Base-by-base conservation (phyloP, 2,797 vertebrate genomes). In the Enteromius trimaculatus region DNA sequence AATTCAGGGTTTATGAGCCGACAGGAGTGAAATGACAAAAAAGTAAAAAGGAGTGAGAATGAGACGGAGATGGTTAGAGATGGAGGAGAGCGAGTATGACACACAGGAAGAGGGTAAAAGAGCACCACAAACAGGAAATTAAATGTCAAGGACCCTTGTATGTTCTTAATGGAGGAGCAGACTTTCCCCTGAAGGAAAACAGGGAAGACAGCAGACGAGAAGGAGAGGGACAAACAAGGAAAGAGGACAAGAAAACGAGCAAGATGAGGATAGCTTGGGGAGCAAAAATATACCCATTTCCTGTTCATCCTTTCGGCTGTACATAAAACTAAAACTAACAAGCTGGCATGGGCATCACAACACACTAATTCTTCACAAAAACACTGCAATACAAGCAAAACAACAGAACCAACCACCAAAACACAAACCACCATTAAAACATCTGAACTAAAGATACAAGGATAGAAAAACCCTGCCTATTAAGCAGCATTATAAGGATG, bases 81-180 rank as follows among this genome's bases (percentile, higher is more conserved):
- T 29, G 26, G 84, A 85, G 64, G 78, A 69, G 62, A 69, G 71
- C 1, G 37, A 69, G 88, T 87, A 88, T 86, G 82, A 77, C 83
- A 83, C 69, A 84, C 83, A 78, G 69, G 60, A 58, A 86, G 77
- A 86, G 85, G 83, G 79, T 77, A 91, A 92, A 93, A 92, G 85
- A 91, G 91, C 88, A 71, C 90, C 84, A 91, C 92, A 92, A 92
- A 92, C 94, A 94, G 92, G 92, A 95, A 93, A 95, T 93, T 93
- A 92, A 95, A 94, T 95, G 94, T 94, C 94, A 94, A 94, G 93
- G 90, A 93, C 90, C 88, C 92, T 93, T 94, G 92, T 94, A 92
- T 92, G 91, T 87, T 92, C 91, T 90, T 93, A 93, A 94, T 93
- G 90, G 92, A 92, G 92, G 91, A 91, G 90, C 91, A 90, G 90